Evolutionary conservation across 2,888 invertebrate species (phyloP), one percentile per base, ranked within the genome.

Genomic region (Acrobasis repandana): DNA sequence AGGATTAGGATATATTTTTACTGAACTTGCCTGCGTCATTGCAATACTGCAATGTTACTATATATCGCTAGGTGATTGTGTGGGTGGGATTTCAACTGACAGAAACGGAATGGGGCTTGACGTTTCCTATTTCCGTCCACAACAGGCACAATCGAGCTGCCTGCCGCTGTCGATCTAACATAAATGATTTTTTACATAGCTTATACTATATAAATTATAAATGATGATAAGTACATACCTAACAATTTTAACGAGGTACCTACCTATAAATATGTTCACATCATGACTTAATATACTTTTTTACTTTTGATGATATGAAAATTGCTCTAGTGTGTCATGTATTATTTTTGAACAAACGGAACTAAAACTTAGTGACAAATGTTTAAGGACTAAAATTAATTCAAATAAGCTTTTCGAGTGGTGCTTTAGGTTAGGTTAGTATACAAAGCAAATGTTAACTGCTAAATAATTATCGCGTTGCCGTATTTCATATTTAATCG

Each of bases 51-150:
- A 28, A 20, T 20, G 20, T 3, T 20, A 20, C 20, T 3, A 20
- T 38, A 9, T 38, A 10, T 16, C 34, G 33, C 28, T 34, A 28
- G 28, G 9, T 51, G 20, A 20, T 54, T 38, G 38, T 38, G 36
- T 38, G 43, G 16, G 36, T 36, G 15, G 38, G 54, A 54, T 38
- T 18, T 18, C 11, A 54, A 9, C 38, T 57, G 56, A 33, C 47
- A 47, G 56, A 57, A 52, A 6, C 20, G 56, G 47, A 28, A 47
- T 47, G 20, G 14, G 43, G 56, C 61, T 47, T 62, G 64, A 66
- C 65, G 52, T 61, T 52, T 64, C 61, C 63, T 67, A 65, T 67
- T 65, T 65, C 64, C 56, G 46, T 33, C 20, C 33, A 34, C 61
- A 57, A 57, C 63, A 63, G 56, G 61, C 38, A 64, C 61, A 60